A percentile compares a stretch with the other conserved stretches of the same genome.
phyloP scores from a whole-genome alignment of 2,888 invertebrate species.

The Leptinotarsa peninsularis region DNA sequence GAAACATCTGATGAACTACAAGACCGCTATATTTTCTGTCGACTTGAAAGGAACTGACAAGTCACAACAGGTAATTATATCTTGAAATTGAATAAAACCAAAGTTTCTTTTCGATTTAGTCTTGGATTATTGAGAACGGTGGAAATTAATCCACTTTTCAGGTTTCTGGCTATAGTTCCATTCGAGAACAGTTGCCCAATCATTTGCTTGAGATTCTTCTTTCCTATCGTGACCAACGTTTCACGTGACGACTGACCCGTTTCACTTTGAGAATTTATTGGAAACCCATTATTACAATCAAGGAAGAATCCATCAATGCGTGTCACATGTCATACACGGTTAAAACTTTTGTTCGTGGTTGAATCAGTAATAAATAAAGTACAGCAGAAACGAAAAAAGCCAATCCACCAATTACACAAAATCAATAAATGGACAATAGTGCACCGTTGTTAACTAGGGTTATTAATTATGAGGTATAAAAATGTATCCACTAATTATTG shows the following conservation, averaged over 20 bases:
- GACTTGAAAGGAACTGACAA: too few relatives aligned
- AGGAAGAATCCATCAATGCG: conserved; percentile 12
- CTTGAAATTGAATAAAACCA: too few relatives aligned
- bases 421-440: conserved; percentile 53
- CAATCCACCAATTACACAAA: conserved; percentile 44
- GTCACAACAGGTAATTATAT: too few relatives aligned
- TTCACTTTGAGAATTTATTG: conserved; percentile 11
- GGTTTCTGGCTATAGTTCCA: too few relatives aligned
- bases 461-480: conserved; percentile 54
- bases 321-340: conserved; percentile 5
- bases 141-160: too few relatives aligned
- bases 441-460: conserved; percentile 53
- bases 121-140: too few relatives aligned
- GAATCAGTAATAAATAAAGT: conserved; percentile 29
- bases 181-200: too few relatives aligned
- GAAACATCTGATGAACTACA: too few relatives aligned
- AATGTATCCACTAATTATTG: conserved; percentile 54
- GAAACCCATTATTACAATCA: conserved; percentile 15
- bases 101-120: too few relatives aligned
- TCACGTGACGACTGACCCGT: background rate
- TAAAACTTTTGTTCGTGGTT: conserved; percentile 26
- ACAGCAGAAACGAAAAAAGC: conserved; percentile 32
- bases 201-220: too few relatives aligned
- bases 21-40: too few relatives aligned
- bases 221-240: background rate